A percentile compares a stretch with the other conserved stretches of the same genome.
Conservation (phyloP, 53 echinoderm and acorn worm species). For the Temnopleurus reevesii region DNA sequence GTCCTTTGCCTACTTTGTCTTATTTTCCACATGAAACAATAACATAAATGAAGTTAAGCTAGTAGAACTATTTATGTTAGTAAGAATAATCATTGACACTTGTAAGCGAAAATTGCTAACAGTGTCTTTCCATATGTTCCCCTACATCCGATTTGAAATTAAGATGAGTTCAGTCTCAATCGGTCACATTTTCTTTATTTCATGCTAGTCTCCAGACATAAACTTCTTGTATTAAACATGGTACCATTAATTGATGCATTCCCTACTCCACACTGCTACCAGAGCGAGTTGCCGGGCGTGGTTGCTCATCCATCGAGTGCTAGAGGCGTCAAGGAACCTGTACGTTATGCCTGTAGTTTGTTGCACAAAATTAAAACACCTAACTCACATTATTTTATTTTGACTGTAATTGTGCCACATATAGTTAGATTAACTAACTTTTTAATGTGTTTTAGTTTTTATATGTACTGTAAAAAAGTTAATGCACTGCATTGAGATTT, state of each 20-base stretch:
- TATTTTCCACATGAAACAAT: too few relatives aligned
- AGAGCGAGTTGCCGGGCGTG: conserved; percentile 59
- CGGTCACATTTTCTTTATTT: too few relatives aligned
- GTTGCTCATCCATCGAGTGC: conserved; percentile 52
- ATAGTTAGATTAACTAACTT: background rate
- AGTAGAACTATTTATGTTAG: too few relatives aligned
- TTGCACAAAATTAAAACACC: background rate
- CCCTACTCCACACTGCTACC: conserved; percentile 38
- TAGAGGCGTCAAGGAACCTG: conserved; percentile 55
- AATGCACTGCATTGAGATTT: background rate
- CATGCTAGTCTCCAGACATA: too few relatives aligned
- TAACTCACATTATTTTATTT: background rate
- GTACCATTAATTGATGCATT: background rate
- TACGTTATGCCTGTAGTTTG: conserved; percentile 32
- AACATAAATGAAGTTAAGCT: too few relatives aligned
- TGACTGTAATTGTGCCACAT: background rate
- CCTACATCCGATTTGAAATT: too few relatives aligned
- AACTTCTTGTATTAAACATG: too few relatives aligned
- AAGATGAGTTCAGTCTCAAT: too few relatives aligned
- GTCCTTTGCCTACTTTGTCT: too few relatives aligned
- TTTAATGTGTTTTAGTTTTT: background rate
- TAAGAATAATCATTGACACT: too few relatives aligned
- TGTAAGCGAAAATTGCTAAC: too few relatives aligned
- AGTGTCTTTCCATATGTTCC: too few relatives aligned
- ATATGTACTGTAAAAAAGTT: background rate